Percentiles rank a stretch among this genome's conserved stretches.
Evolutionary conservation across 2,797 vertebrate species (phyloP).

Genomic region (Gambusia yucatana): DNA sequence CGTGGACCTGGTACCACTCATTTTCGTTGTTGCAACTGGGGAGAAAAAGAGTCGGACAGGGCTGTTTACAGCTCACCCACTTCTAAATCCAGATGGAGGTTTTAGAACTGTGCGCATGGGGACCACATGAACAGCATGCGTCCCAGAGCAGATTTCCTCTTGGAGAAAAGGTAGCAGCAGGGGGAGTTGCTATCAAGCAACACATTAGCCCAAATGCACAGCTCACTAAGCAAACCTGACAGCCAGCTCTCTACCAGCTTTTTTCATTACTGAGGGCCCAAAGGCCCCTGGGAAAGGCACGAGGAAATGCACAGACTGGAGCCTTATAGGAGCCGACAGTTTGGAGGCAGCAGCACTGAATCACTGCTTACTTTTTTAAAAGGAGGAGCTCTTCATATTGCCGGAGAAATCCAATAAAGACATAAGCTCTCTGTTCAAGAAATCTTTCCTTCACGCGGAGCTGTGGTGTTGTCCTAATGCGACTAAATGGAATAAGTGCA

Average conservation of each 20-base stretch:
- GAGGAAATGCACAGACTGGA: slow-evolving; percentile 73
- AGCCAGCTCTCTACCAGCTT: slow-evolving; percentile 79
- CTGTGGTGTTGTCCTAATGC: slow-evolving; percentile 2
- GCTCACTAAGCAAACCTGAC: slow-evolving; percentile 79
- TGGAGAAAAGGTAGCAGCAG: slow-evolving; percentile 78
- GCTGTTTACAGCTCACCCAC: slow-evolving; percentile 55
- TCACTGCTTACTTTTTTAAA: slow-evolving; percentile 73
- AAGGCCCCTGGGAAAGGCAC: slow-evolving; percentile 76
- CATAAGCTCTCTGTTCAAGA: slow-evolving; percentile 48
- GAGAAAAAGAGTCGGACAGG: slow-evolving; percentile 60
- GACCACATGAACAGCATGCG: slow-evolving; percentile 74
- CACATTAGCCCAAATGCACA: slow-evolving; percentile 79
- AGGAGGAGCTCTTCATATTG: slow-evolving; percentile 49
- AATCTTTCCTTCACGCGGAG: slow-evolving; percentile 43
- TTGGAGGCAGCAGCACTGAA: slow-evolving; percentile 75
- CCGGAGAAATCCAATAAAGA: slow-evolving; percentile 52
- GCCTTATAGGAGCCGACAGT: slow-evolving; percentile 77
- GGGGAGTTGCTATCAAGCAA: slow-evolving; percentile 77
- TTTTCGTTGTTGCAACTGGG: slow-evolving; percentile 98
- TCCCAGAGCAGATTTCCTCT: slow-evolving; percentile 76
- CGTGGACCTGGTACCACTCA: slow-evolving; percentile 98
- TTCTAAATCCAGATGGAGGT: slow-evolving; percentile 72
- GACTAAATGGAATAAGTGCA: slow-evolving; percentile 2
- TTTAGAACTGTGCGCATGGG: slow-evolving; percentile 53
- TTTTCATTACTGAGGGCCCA: slow-evolving; percentile 78